Evolutionary conservation across 2,888 invertebrate genomes (phyloP), one percentile per base, ranked within the genome.

Genomic region (Plutella xylostella): DNA sequence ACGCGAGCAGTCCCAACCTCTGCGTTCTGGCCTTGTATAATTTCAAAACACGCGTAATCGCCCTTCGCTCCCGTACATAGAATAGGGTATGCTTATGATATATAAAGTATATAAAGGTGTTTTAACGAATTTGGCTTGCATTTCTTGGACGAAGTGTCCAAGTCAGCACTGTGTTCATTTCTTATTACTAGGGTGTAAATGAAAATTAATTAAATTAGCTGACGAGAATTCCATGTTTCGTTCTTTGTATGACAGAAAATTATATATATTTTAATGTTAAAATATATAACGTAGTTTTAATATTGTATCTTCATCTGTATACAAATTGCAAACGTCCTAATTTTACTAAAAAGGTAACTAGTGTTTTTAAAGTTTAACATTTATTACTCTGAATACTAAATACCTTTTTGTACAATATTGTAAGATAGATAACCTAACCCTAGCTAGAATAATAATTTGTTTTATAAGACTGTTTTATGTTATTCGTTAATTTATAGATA

Each of bases 381-480:
- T n/a, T n/a, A n/a, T n/a, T 57, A 58, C 37, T 19, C 18, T 37
- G 37, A 37, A 37, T 37, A 20, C n/a, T 37, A 37, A 37, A n/a
- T 37, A 37, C 37, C 37, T 22, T 60, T 64, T 65, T 72, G 65
- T 72, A 66, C 56, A 56, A 55, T 71, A 63, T n/a, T n/a, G n/a
- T n/a, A 58, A 58, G 61, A 61, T 57, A 55, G 63, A 68, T 65
- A 65, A 59, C 68, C 58, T 65, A 61, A 61, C 54, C 66, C 64
- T 68, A 68, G 65, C 63, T 68, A 62, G 56, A 59, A n/a, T 18
- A 20, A 35, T 33, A 19, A 18, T 69, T 65, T 58, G 64, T 70
- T 73, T 70, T 68, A 68, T 68, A 78, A 79, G 80, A 79, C 79
- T 80, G 80, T 76, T 73, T 60, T 19, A 58, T 66, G 63, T 66